These are phyloP conservation scores for Aurelia aurita complex sp. Pacific DNA, from an alignment of 30 jellyfish, hydroid and myxozoan genomes.

Conservation along the genomic window DNA sequence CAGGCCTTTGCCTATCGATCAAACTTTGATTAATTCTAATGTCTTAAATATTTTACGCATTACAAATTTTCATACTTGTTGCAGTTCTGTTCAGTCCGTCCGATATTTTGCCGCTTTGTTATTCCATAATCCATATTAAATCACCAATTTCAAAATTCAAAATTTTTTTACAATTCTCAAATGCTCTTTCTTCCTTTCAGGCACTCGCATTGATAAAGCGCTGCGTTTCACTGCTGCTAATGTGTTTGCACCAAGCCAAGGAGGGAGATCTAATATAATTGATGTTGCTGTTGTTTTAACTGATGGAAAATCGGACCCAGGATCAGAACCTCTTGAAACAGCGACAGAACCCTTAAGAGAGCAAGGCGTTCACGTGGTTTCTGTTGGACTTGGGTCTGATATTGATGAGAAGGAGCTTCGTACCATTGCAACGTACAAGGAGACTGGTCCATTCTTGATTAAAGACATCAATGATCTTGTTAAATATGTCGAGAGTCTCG, in stretches of 20 bases:
- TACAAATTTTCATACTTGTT: no score
- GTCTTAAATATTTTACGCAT: no score
- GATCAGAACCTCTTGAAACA: conserved; percentile 50
- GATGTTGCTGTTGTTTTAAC: conserved; percentile 85
- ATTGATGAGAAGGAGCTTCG: conserved; percentile 61
- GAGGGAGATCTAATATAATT: conserved; percentile 54
- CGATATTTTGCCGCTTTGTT: no score
- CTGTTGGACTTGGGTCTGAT: conserved; percentile 90
- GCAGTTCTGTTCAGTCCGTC: no score
- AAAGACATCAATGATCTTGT: conserved; percentile 36
- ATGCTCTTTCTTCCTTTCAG: background rate
- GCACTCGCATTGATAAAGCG: conserved; percentile 87
- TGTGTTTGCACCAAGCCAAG: conserved; percentile 54
- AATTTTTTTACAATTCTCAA: no score
- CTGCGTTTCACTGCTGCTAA: conserved; percentile 70
- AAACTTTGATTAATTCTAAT: no score
- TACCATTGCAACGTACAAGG: conserved; percentile 63
- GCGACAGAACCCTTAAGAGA: conserved; percentile 79
- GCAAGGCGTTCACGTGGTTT: conserved; percentile 63
- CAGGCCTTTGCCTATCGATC: no score
- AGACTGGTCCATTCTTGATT: conserved; percentile 62
- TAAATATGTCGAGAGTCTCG: conserved; percentile 58
- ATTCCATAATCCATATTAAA: no score
- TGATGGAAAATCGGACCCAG: conserved; percentile 82
- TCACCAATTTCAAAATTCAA: no score